These are phyloP conservation scores for Eulacestoma nigropectus DNA, from an alignment of 2,113 vertebrate genomes.

Conservation along the genomic window DNA sequence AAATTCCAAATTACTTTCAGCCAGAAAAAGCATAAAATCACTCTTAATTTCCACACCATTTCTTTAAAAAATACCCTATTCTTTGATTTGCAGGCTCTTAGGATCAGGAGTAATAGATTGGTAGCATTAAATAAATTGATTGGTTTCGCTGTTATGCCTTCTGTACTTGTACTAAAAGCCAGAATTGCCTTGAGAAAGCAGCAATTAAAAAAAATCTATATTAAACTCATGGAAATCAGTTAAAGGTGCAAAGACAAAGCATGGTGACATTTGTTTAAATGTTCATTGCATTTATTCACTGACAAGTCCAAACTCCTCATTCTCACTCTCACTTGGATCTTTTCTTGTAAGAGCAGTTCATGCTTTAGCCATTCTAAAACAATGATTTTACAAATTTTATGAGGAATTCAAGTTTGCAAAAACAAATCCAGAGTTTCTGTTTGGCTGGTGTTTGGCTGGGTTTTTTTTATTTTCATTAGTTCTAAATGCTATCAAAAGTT, in stretches of 20 bases:
- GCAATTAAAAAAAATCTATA: neutral
- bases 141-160: neutral
- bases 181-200: neutral
- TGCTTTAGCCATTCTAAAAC: neutral
- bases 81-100: neutral
- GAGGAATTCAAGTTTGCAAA: neutral
- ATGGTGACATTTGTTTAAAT: neutral
- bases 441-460: neutral
- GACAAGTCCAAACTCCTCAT: neutral
- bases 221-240: neutral
- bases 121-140: neutral
- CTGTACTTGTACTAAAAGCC: neutral
- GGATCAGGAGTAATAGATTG: neutral
- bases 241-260: neutral
- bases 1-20: neutral
- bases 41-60: neutral
- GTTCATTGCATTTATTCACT: neutral
- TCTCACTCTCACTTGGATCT: neutral
- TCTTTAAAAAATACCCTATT: neutral
- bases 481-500: neutral
- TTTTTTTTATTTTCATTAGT: neutral
- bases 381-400: rapidly evolving
- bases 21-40: neutral
- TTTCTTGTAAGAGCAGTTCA: neutral
- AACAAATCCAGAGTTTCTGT: neutral